These are phyloP conservation scores for Incurvaria masculella DNA, from an alignment of 2,888 invertebrate species.

Conservation along the genomic window DNA sequence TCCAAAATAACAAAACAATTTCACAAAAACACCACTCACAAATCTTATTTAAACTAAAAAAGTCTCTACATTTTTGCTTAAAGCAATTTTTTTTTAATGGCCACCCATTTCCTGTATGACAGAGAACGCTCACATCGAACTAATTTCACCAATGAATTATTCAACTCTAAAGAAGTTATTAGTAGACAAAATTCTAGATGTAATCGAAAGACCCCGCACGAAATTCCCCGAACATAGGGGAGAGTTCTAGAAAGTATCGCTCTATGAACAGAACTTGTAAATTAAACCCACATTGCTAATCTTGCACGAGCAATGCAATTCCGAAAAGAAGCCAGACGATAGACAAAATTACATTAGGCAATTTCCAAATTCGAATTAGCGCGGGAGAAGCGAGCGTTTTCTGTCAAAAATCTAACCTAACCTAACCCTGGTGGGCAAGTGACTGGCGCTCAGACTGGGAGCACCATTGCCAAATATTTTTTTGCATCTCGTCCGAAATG, in stretches of 20 bases:
- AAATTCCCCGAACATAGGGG: no score
- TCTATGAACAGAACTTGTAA: no score
- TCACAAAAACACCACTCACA: conserved; percentile 52
- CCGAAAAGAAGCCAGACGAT: no score
- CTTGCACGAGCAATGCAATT: no score
- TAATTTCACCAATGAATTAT: no score
- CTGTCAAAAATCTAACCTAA: conserved; percentile 58
- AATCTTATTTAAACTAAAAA: conserved; percentile 7
- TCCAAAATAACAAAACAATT: conserved; percentile 2
- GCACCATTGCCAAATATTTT: conserved; percentile 59
- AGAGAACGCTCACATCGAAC: not conserved
- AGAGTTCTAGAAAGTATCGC: no score
- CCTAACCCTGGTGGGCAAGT: conserved; percentile 56
- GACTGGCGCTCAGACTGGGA: conserved; percentile 52
- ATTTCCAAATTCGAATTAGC: not conserved
- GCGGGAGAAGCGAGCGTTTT: conserved; percentile 39
- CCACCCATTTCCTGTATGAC: not conserved
- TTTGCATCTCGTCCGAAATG: conserved; percentile 58
- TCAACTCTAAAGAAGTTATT: no score
- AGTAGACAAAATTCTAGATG: no score
- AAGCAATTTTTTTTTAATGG: not conserved
- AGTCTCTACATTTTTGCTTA: not conserved
- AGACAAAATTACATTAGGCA: no score
- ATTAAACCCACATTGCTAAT: no score
- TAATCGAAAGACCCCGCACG: no score